Evolutionary conservation across 1,140 invertebrate genomes (phyloP).

Genomic region (Contarinia nasturtii): DNA sequence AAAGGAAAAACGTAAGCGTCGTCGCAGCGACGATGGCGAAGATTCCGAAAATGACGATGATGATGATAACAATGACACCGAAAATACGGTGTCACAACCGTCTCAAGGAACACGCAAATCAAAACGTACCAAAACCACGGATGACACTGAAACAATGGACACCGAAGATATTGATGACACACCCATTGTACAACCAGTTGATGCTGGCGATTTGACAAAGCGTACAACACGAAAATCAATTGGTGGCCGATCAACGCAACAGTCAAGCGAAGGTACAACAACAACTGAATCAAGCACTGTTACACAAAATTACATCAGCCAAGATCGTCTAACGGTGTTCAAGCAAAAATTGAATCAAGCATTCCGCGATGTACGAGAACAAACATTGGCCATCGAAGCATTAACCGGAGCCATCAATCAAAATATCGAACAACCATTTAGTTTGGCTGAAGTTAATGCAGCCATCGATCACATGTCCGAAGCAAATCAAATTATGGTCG

Average conservation of each 20-base stretch:
- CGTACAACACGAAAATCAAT: conserved; percentile 16
- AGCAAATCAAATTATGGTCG: conserved; percentile 80
- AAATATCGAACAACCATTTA: conserved; percentile 38
- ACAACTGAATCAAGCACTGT: background rate
- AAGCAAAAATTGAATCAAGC: conserved; percentile 12
- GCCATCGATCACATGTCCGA: conserved; percentile 70
- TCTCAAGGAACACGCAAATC: conserved; percentile 8
- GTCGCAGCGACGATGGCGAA: conserved; percentile 28
- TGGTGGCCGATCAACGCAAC: conserved; percentile 5
- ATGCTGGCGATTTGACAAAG: conserved; percentile 18
- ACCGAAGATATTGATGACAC: conserved; percentile 22
- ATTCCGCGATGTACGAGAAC: conserved; percentile 47
- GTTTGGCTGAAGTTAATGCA: conserved; percentile 47
- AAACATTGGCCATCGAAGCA: conserved; percentile 37
- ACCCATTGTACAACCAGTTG: conserved; percentile 16
- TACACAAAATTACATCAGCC: background rate
- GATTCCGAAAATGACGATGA: conserved; percentile 23
- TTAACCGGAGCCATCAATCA: conserved; percentile 40
- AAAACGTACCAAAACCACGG: conserved; percentile 19
- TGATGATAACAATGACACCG: conserved; percentile 22
- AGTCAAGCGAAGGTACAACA: conserved; percentile 1
- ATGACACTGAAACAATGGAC: conserved; percentile 22
- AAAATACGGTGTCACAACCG: conserved; percentile 8
- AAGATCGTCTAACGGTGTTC: background rate
- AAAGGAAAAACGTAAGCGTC: conserved; percentile 52